A percentile compares a stretch with the other conserved stretches of the same genome.
phyloP scores from a whole-genome alignment of 2,797 vertebrate genomes.

The Dallia pectoralis region DNA sequence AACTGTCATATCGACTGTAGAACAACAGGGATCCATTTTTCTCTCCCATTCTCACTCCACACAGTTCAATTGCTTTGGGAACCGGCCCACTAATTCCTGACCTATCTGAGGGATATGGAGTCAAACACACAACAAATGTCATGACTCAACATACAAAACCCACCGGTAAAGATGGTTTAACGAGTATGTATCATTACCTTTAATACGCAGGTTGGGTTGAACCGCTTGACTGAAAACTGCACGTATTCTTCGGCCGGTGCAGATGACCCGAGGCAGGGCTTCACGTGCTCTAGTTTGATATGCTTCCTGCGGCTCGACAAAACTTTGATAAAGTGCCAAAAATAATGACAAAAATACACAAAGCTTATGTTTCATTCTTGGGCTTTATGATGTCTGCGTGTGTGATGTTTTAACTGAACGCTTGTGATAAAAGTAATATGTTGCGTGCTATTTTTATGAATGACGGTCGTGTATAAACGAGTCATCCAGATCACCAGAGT shows the following conservation, averaged over 20 bases:
- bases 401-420: neutral
- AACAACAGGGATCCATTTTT: constrained; percentile 44
- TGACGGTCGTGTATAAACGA: neutral
- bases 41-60: constrained; percentile 53
- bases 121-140: neutral
- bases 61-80: constrained; percentile 35
- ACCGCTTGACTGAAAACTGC: constrained; percentile 61
- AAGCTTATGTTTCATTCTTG: constrained; percentile 14
- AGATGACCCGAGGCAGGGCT: constrained; percentile 57
- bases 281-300: constrained; percentile 23
- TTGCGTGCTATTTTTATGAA: neutral
- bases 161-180: neutral
- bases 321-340: constrained; percentile 8
- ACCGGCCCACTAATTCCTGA: constrained; percentile 44
- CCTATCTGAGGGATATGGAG: constrained; percentile 31
- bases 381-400: neutral
- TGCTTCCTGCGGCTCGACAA: constrained; percentile 12
- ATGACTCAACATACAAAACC: neutral
- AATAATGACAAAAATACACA: constrained; percentile 20
- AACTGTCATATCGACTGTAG: constrained; percentile 66
- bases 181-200: constrained; percentile 46
- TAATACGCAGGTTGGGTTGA: constrained; percentile 47
- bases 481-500: neutral
- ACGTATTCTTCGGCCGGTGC: constrained; percentile 49
- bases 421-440: neutral